Percentiles rank a stretch among this genome's conserved stretches.
phyloP scores from a whole-genome alignment of 2,797 vertebrate species.

The Molothrus aeneus region DNA sequence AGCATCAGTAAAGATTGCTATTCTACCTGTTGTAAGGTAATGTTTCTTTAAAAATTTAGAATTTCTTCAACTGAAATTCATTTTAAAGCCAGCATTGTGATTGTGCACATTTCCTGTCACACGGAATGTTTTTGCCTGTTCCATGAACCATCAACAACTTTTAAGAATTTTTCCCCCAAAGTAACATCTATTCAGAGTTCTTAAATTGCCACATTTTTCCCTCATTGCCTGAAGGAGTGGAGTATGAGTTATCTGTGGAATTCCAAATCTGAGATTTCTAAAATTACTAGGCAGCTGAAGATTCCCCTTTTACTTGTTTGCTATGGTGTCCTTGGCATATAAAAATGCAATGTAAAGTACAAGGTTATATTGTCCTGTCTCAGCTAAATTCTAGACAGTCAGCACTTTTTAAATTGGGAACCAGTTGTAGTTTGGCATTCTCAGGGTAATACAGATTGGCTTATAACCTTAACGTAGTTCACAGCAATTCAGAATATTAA shows the following conservation, averaged over 20 bases:
- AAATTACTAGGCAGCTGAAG: neutral
- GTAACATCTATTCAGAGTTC: neutral
- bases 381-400: neutral
- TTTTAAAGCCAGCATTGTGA: neutral
- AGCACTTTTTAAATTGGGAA: slow-evolving; percentile 6
- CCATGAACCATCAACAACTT: neutral
- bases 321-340: neutral
- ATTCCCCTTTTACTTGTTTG: neutral
- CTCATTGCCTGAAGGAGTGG: neutral
- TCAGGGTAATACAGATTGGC: neutral
- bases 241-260: neutral
- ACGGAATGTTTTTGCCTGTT: neutral
- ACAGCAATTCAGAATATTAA: neutral
- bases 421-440: neutral
- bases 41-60: neutral
- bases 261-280: neutral
- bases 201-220: neutral
- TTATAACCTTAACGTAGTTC: neutral
- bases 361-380: neutral
- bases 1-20: neutral
- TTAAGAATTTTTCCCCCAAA: rapidly evolving
- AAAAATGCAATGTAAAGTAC: neutral
- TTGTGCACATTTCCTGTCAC: neutral
- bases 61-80: neutral
- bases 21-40: neutral